Percentiles rank a stretch among this genome's conserved stretches.
Conservation (phyloP, 2,797 vertebrate species). For the Neostethus bicornis region DNA sequence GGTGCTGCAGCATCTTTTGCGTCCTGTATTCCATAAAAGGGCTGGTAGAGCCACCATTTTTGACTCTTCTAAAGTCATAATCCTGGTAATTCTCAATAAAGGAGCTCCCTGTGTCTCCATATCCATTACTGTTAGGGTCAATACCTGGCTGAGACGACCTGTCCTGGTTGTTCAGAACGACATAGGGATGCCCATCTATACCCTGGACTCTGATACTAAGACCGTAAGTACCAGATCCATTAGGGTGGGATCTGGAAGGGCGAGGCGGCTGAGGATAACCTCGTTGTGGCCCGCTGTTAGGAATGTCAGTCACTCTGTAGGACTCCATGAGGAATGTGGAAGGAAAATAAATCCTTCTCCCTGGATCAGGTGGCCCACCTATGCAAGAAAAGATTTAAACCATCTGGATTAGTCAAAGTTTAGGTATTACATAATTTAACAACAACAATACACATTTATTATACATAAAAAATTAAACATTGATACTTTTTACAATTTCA, state of each 20-base stretch:
- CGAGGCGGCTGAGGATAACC: conserved; percentile 77
- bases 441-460: conserved; percentile 32
- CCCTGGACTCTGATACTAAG: conserved; percentile 98
- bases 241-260: conserved; percentile 69
- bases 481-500: conserved; percentile 20
- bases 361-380: conserved; percentile 68
- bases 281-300: conserved; percentile 79
- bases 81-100: conserved; percentile 75
- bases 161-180: conserved; percentile 95
- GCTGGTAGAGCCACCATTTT: conserved; percentile 70
- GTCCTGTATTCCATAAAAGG: conserved; percentile 80
- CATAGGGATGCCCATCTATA: conserved; percentile 97
- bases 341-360: conserved; percentile 74
- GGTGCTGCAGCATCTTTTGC: conserved; percentile 68
- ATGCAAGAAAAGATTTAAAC: conserved; percentile 68
- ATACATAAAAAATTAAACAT: conserved; percentile 35
- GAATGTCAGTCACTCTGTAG: conserved; percentile 82
- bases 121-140: conserved; percentile 73
- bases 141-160: conserved; percentile 63
- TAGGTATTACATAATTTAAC: conserved; percentile 34
- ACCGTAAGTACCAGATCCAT: conserved; percentile 87
- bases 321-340: conserved; percentile 87
- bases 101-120: conserved; percentile 67
- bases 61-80: conserved; percentile 73
- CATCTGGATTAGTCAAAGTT: conserved; percentile 51